These are phyloP conservation scores for Hesperia comma DNA, from an alignment of 2,888 invertebrate genomes.

Conservation along the genomic window DNA sequence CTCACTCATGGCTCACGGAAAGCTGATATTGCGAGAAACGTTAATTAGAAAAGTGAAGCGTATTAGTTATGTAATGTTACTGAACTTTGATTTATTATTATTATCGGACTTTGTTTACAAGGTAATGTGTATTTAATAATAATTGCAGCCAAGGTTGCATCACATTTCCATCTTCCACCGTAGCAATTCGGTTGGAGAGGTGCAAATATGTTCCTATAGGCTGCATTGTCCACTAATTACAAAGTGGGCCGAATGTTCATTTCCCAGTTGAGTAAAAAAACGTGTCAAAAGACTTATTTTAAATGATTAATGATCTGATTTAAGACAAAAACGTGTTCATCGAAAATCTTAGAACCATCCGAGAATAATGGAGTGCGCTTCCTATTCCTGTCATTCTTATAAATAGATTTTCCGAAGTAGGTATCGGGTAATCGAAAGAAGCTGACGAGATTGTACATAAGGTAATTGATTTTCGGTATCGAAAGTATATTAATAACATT, in stretches of 20 bases:
- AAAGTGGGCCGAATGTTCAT: background rate
- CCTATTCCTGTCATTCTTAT: slow-evolving; percentile 2
- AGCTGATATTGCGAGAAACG: slow-evolving; percentile 34
- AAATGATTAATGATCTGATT: slow-evolving; percentile 18
- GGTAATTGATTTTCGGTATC: slow-evolving; percentile 10
- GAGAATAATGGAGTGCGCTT: slow-evolving; percentile 14
- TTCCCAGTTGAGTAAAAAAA: no score
- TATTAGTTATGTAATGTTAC: slow-evolving; percentile 3
- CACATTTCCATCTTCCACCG: no score
- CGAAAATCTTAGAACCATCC: background rate
- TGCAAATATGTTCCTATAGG: no score
- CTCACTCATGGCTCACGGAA: slow-evolving; percentile 30
- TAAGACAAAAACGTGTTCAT: background rate
- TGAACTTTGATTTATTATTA: slow-evolving; percentile 11
- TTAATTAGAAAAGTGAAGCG: slow-evolving; percentile 32
- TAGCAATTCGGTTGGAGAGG: no score
- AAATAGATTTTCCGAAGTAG: background rate
- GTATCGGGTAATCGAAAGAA: background rate
- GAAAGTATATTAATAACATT: slow-evolving; percentile 18
- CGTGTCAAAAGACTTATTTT: background rate
- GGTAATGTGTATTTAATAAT: no score
- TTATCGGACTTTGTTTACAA: no score
- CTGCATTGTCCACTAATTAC: no score
- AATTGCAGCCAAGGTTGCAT: no score
- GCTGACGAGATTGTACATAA: background rate